Evolutionary conservation across 2,888 invertebrate species (phyloP).

Genomic region (Drosophila mimetica): DNA sequence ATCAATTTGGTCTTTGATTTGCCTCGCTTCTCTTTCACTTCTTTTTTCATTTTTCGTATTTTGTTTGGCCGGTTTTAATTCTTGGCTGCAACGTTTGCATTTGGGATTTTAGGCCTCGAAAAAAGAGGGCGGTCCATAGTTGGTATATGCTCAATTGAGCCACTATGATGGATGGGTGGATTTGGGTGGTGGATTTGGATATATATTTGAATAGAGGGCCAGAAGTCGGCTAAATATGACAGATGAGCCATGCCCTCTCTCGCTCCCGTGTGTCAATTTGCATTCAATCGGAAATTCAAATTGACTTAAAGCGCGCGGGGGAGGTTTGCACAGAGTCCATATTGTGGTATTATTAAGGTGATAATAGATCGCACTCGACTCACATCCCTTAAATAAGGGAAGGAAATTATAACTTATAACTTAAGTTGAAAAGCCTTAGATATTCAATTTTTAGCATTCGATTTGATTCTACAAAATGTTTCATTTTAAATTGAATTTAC

Average conservation of each 20-base stretch:
- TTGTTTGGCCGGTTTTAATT: conserved; percentile 55
- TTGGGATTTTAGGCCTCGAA: conserved; percentile 61
- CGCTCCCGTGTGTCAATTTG: conserved; percentile 31
- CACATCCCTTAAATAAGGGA: neutral
- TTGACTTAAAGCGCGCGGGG: conserved; percentile 19
- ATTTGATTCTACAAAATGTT: neutral
- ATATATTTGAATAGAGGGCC: conserved; percentile 7
- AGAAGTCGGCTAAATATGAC: conserved; percentile 34
- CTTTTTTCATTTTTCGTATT: conserved; percentile 9
- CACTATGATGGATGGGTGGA: conserved; percentile 55
- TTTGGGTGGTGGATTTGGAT: conserved; percentile 17
- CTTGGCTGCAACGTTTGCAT: conserved; percentile 67
- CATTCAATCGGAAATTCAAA: conserved; percentile 36
- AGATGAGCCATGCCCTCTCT: conserved; percentile 21
- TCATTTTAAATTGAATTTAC: neutral
- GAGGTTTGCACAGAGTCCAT: conserved; percentile 1
- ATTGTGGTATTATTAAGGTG: neutral
- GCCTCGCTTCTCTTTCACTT: conserved; percentile 32
- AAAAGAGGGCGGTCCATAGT: conserved; percentile 8
- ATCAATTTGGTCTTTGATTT: conserved; percentile 68
- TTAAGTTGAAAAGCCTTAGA: neutral
- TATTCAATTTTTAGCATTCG: neutral
- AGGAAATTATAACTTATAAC: neutral
- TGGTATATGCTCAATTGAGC: conserved; percentile 22
- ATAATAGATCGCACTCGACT: neutral